Evolutionary conservation across 2,113 vertebrate genomes (phyloP).

Genomic region (Psittacula cyanocephala): DNA sequence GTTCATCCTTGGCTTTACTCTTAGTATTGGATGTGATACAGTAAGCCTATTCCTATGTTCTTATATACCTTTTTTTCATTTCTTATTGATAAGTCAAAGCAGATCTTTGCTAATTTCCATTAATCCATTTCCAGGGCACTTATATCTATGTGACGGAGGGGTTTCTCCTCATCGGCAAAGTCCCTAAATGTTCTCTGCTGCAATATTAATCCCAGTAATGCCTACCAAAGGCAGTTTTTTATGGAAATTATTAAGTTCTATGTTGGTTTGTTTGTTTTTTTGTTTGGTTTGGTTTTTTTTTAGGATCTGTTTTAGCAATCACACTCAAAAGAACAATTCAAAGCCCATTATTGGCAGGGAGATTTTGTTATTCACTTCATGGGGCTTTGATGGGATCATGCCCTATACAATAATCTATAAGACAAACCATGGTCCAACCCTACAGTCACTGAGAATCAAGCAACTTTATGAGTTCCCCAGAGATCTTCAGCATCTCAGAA

Average conservation of each 20-base stretch:
- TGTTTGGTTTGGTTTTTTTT: not conserved
- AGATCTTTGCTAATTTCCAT: not conserved
- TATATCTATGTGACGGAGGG: not conserved
- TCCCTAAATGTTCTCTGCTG: not conserved
- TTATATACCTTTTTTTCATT: not conserved
- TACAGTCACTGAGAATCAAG: not conserved
- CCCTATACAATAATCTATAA: not conserved
- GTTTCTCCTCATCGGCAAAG: not conserved
- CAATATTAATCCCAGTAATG: not conserved
- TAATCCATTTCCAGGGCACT: not conserved
- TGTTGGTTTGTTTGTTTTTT: too few species aligned
- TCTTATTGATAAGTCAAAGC: not conserved
- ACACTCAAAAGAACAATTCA: not conserved
- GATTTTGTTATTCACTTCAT: not conserved
- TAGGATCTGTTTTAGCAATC: not conserved
- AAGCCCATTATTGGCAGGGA: not conserved
- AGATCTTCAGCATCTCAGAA: not conserved
- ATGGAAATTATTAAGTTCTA: not conserved
- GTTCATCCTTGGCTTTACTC: not conserved
- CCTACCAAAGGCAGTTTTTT: not conserved
- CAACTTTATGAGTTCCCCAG: not conserved
- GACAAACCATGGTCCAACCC: not conserved
- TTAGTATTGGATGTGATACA: not conserved
- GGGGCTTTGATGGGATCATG: not conserved
- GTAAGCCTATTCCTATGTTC: not conserved